Conservation (phyloP, 1,140 invertebrate species). For the Hyphantria cunea region DNA sequence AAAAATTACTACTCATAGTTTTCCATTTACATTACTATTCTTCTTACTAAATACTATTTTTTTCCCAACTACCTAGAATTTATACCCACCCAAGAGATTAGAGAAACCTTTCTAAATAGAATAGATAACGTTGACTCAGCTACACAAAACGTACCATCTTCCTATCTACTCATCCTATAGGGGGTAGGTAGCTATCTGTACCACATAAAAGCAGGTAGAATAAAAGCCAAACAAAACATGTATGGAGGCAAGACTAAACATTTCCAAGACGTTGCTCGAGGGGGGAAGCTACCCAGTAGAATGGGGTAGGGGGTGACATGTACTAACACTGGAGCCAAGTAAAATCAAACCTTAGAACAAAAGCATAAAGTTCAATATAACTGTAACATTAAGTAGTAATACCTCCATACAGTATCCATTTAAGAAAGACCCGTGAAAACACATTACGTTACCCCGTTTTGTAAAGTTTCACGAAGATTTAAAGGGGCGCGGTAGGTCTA, state of each 20-base stretch:
- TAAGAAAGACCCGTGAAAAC: slow-evolving; percentile 60
- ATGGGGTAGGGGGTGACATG: slow-evolving; percentile 39
- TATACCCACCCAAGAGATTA: slow-evolving; percentile 5
- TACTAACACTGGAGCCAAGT: slow-evolving; percentile 36
- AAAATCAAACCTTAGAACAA: slow-evolving; percentile 38
- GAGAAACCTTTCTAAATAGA: slow-evolving; percentile 7
- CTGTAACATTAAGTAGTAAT: slow-evolving; percentile 31
- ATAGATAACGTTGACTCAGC: slow-evolving; percentile 4
- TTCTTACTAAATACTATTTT: no score
- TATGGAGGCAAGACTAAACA: slow-evolving; percentile 70
- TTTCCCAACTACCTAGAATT: neutral
- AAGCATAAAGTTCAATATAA: slow-evolving; percentile 16
- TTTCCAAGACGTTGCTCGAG: slow-evolving; percentile 68
- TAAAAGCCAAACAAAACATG: slow-evolving; percentile 74
- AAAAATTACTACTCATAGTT: no score
- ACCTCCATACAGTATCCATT: slow-evolving; percentile 58
- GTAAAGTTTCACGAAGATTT: slow-evolving; percentile 20
- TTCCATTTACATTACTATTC: no score
- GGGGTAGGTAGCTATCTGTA: slow-evolving; percentile 43
- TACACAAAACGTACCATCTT: slow-evolving; percentile 36
- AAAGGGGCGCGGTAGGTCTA: slow-evolving; percentile 29
- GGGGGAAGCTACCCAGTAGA: slow-evolving; percentile 29
- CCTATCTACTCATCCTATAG: neutral
- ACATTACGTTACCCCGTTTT: slow-evolving; percentile 43
- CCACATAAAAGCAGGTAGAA: slow-evolving; percentile 59